Evolutionary conservation across 2,113 vertebrate species (phyloP), one percentile per base, ranked within the genome.

Genomic region (Dendropsophus ebraccatus): DNA sequence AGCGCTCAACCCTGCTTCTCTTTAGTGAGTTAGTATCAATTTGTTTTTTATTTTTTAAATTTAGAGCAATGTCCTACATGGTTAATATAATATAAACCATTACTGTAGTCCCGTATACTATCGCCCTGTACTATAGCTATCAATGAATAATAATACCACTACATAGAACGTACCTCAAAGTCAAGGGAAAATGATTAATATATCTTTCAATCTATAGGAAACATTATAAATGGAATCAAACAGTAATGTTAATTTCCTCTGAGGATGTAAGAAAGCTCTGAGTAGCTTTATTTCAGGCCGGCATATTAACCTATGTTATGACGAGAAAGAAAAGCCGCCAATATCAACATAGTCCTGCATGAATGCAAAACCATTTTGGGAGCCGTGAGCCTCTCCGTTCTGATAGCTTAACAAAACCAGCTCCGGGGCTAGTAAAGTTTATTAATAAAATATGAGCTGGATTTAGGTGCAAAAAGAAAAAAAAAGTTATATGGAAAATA

Each of bases 371-470:
- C 65, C 65, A 73, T 73, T 73, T 45, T n/a, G 70, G 70, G 35
- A 69, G 65, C 65, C 19, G 11, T 69, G 30, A 3, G 70, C 14
- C 35, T 73, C 35, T 73, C 8, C 45, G 70, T 73, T 73, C 37
- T 45, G 2, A 73, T 73, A 73, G 37, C 70, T 23, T 73, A 73
- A 73, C 37, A 73, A 73, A n/a, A 73, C 35, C 19, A 73, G 23
- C 70, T 73, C 23, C 37, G 45, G 37, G 35, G 37, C 37, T 45
- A 73, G 70, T 8, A 73, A 73, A 73, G 70, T 73, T 41, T 73
- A 73, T 73, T 73, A 73, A 73, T 73, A 45, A 73, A 73, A 73
- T 73, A 45, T 73, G 70, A 73, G 21, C 70, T 73, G 70, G 70
- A 73, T 73, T 73, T 23, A 73, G 70, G 70, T 73, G 70, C 37